Percentiles rank a stretch among this genome's conserved stretches.
Evolutionary conservation across 1,140 invertebrate species (phyloP).

Genomic region (Argopecten irradians): DNA sequence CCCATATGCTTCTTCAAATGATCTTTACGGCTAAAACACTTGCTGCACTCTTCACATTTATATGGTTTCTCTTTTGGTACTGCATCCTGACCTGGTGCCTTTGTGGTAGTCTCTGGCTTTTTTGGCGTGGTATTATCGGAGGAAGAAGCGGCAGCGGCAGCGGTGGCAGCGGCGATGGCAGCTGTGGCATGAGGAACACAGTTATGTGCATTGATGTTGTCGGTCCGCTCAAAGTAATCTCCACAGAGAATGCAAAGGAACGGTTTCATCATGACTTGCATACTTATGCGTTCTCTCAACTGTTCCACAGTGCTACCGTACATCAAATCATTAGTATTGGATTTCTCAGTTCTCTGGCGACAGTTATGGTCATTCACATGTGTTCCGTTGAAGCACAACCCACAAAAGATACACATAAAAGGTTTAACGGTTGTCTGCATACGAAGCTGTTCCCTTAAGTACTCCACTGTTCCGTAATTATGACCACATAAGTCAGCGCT

Average conservation of each 20-base stretch:
- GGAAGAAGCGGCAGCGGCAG: background rate
- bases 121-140: background rate
- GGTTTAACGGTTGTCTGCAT: constrained; percentile 14
- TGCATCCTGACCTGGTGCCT: background rate
- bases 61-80: constrained; percentile 51
- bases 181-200: constrained; percentile 5
- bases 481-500: background rate
- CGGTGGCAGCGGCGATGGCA: background rate
- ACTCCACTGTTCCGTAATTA: background rate
- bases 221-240: background rate
- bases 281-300: constrained; percentile 7
- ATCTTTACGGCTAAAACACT: constrained; percentile 51
- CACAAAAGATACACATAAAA: constrained; percentile 13
- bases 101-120: background rate
- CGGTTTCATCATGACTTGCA: background rate
- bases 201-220: constrained; percentile 3
- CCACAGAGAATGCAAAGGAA: background rate
- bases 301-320: background rate
- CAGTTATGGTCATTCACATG: background rate
- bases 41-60: constrained; percentile 52
- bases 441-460: background rate
- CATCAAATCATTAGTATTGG: background rate
- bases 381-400: background rate
- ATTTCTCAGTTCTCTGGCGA: background rate
- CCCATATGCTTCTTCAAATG: constrained; percentile 77